Evolutionary conservation across 2,797 vertebrate species (phyloP), one percentile per base, ranked within the genome.

Genomic region (Tragopan temminckii): DNA sequence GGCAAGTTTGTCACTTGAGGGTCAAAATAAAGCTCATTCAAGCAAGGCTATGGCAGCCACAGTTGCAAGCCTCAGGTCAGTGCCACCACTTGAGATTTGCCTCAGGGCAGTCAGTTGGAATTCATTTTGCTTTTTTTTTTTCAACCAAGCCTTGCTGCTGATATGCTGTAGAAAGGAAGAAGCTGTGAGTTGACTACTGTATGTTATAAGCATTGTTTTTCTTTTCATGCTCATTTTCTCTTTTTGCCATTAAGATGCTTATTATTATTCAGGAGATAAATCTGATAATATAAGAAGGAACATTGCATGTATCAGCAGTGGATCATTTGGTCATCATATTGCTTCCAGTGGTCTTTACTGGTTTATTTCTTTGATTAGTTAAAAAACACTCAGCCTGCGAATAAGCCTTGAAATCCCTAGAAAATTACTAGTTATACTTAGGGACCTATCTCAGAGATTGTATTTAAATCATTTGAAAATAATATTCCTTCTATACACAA

Each of bases 401-500:
- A 33, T 59, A 40, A 82, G 33, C 52, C 68, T 78, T 70, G 64
- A 74, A 70, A 57, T 94, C 92, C 71, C 8, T 79, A 62, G 36
- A 80, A 93, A 77, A 82, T 72, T 78, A 19, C 43, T 29, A 68
- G 31, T 58, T 53, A 74, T 67, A 62, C 62, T 93, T 85, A 90
- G 71, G 63, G 63, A 27, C 85, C 59, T 74, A 81, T 86, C 21
- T 94, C 40, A 59, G 84, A 40, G 5, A 5, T 62, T 88, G 83
- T 93, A 90, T 89, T 85, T 86, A 69, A 96, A 88, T 94, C 75
- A 74, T 89, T 92, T 91, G 63, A 94, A 94, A 92, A 86, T 58
- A 76, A 21, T 91, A 36, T 87, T 18, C 52, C 89, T 95, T 45
- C 17, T 86, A 14, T 91, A 89, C 57, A 46, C 1, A 11, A 71